Percentiles rank a stretch among this genome's conserved stretches.
Conservation (phyloP, 2,797 vertebrate species). For the Acanthopagrus latus region DNA sequence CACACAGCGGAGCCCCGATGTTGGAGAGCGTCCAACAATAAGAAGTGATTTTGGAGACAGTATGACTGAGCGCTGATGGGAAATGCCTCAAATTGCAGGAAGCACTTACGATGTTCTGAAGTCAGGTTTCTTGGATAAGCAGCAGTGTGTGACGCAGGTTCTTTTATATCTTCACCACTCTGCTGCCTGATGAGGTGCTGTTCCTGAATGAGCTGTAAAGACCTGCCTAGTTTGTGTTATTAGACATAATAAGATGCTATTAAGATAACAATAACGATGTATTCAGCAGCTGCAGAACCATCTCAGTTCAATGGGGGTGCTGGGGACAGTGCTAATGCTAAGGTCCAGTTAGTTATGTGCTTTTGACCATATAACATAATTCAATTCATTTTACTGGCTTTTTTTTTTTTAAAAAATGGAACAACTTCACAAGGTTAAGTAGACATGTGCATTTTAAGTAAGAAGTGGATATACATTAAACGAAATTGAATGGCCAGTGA, state of each 20-base stretch:
- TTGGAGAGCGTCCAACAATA: conserved; percentile 60
- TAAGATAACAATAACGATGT: no score
- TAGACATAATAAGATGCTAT: background rate
- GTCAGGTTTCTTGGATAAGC: conserved; percentile 70
- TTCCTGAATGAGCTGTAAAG: conserved; percentile 8
- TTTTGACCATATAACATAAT: no score
- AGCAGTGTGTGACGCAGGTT: conserved; percentile 26
- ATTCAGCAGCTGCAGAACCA: background rate
- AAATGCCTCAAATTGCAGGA: conserved; percentile 75
- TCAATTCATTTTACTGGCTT: no score
- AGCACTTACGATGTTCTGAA: conserved; percentile 71
- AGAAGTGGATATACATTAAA: no score
- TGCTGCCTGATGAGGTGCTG: conserved; percentile 14
- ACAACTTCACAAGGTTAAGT: no score
- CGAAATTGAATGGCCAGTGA: no score
- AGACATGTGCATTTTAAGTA: no score
- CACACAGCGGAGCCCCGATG: conserved; percentile 38
- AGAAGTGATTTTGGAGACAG: conserved; percentile 66
- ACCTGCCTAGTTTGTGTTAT: background rate
- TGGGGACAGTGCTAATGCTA: background rate
- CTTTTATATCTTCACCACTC: conserved; percentile 38
- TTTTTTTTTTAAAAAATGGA: no score
- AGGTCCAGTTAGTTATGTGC: background rate
- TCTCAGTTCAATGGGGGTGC: background rate
- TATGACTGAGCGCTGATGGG: conserved; percentile 64